A percentile compares a stretch with the other conserved stretches of the same genome.
Evolutionary conservation across 2,797 vertebrate genomes (phyloP).

Genomic region (Enteromius treurensis): DNA sequence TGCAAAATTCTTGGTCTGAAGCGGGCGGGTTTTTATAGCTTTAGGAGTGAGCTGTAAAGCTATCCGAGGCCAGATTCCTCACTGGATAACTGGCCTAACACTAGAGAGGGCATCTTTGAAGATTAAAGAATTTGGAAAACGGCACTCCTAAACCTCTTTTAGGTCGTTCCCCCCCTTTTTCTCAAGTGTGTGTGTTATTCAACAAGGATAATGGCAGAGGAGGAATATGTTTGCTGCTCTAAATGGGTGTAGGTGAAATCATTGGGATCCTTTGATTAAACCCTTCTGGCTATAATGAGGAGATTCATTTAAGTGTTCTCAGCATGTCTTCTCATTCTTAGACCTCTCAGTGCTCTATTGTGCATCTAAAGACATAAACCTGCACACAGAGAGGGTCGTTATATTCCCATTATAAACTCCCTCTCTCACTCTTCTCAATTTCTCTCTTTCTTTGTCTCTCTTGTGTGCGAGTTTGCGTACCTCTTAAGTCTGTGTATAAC

Average conservation of each 20-base stretch:
- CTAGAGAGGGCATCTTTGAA: conserved; percentile 68
- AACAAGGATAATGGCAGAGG: conserved; percentile 40
- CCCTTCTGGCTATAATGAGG: conserved; percentile 48
- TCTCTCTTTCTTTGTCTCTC: conserved; percentile 17
- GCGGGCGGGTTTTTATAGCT: conserved; percentile 68
- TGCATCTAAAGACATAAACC: conserved; percentile 38
- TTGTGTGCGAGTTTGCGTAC: conserved; percentile 1
- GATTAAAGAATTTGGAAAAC: conserved; percentile 68
- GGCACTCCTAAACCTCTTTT: conserved; percentile 65
- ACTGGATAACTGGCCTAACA: conserved; percentile 58
- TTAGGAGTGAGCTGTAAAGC: conserved; percentile 71
- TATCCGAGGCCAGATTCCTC: conserved; percentile 58
- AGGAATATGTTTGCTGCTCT: conserved; percentile 32
- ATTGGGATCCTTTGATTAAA: conserved; percentile 50
- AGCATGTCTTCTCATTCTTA: conserved; percentile 29
- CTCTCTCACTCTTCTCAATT: neutral
- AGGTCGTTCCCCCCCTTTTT: conserved; percentile 51
- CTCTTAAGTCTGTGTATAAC: conserved; percentile 25
- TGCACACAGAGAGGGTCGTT: conserved; percentile 51
- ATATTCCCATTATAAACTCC: conserved; percentile 30
- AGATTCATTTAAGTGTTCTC: conserved; percentile 39
- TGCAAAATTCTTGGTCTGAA: conserved; percentile 72
- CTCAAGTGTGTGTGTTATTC: conserved; percentile 52
- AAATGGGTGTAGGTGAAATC: conserved; percentile 40
- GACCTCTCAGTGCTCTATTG: conserved; percentile 35